Evolutionary conservation across 2,888 invertebrate species (phyloP), one percentile per base, ranked within the genome.

Genomic region (Periphyllus acericola): DNA sequence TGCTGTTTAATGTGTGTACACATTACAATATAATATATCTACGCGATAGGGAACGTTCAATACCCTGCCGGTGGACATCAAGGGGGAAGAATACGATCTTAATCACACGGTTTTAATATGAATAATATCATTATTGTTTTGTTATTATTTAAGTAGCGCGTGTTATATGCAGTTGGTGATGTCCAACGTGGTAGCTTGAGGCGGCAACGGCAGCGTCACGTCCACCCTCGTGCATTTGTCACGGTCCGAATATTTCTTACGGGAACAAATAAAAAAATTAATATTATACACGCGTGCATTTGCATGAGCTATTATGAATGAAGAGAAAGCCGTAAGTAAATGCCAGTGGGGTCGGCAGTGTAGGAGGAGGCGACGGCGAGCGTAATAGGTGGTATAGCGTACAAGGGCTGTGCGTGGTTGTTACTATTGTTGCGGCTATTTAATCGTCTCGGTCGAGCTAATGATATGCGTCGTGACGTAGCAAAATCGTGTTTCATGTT

Each of bases 151-250:
- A 36, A 21, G 32, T 14, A 46, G 46, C 14, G 1, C 5, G 25
- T 21, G 5, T 87, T 66, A 87, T 60, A 87, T 66, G 32, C 87
- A 87, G 66, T 87, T 81, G 1, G 87, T 87, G n/a, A 87, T 29
- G 46, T 75, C 87, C 81, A 75, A 0, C 36, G 87, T 87, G 60
- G 87, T 87, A 46, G 80, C 81, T 74, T 66, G 87, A 29, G 87
- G 87, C 34, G 87, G 81, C 60, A 60, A 40, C 3, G 87, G 87
- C 19, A 87, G 40, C 60, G 87, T 74, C 72, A 87, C 87, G 40
- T 87, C 87, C 81, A 87, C 80, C 75, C 74, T 81, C 60, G 87
- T 66, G 74, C 81, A 87, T 46, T 87, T 81, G 46, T 81, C 72
- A 29, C 79, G 74, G 32, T 87, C 81, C 0, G 84, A 19, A 52